Conservation (phyloP, 2,797 vertebrate species). For the Bufotes viridis region DNA sequence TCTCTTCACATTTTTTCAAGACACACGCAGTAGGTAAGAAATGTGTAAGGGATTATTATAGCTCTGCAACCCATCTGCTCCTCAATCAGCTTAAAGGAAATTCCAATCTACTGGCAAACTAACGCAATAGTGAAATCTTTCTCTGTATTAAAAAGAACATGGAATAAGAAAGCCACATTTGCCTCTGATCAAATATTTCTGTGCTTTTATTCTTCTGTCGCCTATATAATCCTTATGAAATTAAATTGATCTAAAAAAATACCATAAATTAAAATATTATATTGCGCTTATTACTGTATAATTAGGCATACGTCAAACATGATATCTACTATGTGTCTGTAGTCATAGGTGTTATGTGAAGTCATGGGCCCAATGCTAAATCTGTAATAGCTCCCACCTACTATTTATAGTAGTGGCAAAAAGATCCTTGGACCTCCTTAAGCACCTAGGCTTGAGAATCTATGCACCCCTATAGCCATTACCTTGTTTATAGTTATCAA, state of each 20-base stretch:
- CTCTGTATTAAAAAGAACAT: slow-evolving; percentile 46
- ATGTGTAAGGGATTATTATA: slow-evolving; percentile 58
- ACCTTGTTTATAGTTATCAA: no score
- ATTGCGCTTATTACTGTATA: background rate
- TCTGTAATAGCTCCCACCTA: background rate
- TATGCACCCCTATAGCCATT: no score
- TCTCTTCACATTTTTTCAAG: slow-evolving; percentile 50
- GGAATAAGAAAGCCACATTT: slow-evolving; percentile 22
- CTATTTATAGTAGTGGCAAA: no score
- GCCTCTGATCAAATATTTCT: background rate
- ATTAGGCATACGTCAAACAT: background rate
- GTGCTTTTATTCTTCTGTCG: background rate
- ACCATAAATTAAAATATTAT: background rate
- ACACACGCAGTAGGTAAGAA: slow-evolving; percentile 56
- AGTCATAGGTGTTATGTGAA: background rate
- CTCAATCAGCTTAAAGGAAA: slow-evolving; percentile 62
- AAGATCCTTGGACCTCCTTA: no score
- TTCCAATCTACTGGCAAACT: slow-evolving; percentile 61
- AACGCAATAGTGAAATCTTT: slow-evolving; percentile 50
- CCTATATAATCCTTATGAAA: background rate
- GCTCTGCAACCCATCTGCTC: slow-evolving; percentile 60
- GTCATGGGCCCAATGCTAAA: background rate
- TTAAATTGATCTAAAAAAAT: background rate
- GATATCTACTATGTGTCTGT: background rate
- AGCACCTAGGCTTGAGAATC: no score